phyloP scores from a whole-genome alignment of 2,888 invertebrate species.

The Lithophane leautieri region DNA sequence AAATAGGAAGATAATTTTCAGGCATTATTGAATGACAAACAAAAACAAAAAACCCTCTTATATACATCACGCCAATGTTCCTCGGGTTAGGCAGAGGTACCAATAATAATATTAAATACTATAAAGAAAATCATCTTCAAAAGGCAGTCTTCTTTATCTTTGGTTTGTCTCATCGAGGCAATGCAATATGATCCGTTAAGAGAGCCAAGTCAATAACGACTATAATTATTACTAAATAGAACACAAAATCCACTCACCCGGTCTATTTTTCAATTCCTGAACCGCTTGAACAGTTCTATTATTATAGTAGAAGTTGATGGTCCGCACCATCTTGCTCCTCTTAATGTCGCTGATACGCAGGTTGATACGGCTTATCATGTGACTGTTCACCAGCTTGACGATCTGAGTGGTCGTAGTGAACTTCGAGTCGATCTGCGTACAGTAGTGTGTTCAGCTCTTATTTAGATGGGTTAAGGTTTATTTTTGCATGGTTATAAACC shows the following conservation, averaged over 20 bases:
- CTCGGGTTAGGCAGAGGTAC: too few relatives aligned
- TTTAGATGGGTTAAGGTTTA: conserved; percentile 58
- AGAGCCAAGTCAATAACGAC: not conserved
- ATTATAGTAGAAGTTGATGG: conserved; percentile 99
- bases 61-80: too few relatives aligned
- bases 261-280: conserved; percentile 98
- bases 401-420: conserved; percentile 99
- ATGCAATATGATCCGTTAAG: too few relatives aligned
- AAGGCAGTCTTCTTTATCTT: too few relatives aligned
- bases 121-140: too few relatives aligned
- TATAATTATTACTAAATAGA: not conserved
- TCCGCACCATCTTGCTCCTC: conserved; percentile 98
- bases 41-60: too few relatives aligned
- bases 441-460: conserved; percentile 78
- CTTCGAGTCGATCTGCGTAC: conserved; percentile 95
- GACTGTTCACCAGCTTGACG: conserved; percentile 98
- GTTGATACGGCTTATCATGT: conserved; percentile 98
- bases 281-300: conserved; percentile 98
- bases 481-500: conserved; percentile 1
- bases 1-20: too few relatives aligned
- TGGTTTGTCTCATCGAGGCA: too few relatives aligned
- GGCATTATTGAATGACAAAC: too few relatives aligned
- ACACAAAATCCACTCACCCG: conserved; percentile 85
- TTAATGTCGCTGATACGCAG: conserved; percentile 98
- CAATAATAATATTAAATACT: too few relatives aligned